Evolutionary conservation across 2,888 invertebrate species (phyloP).

Genomic region (Cantharis lateralis): DNA sequence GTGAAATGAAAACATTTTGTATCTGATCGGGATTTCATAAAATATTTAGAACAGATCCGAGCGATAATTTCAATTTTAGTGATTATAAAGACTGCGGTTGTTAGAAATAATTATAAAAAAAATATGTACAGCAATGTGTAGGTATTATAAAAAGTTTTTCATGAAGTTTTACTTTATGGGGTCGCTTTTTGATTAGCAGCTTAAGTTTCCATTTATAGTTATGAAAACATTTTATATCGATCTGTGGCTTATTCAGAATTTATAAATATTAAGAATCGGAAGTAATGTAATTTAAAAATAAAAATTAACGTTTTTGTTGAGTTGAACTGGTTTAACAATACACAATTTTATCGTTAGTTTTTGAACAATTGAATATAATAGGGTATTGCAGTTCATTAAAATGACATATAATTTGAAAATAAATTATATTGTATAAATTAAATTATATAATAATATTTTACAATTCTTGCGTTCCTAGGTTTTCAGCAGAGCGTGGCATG

Average conservation of each 20-base stretch:
- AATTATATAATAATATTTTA: too few relatives aligned
- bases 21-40: not conserved
- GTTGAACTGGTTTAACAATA: not conserved
- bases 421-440: not conserved
- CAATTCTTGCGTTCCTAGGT: not conserved
- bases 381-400: not conserved
- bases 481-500: not conserved
- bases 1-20: not conserved
- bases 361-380: not conserved
- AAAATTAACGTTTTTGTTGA: too few relatives aligned
- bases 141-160: not conserved
- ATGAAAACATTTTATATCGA: not conserved
- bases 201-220: not conserved
- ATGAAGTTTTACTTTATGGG: not conserved
- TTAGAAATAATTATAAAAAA: not conserved
- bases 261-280: not conserved
- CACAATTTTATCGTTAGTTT: not conserved
- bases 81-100: not conserved
- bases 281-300: not conserved
- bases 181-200: not conserved
- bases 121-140: not conserved
- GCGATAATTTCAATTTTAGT: not conserved
- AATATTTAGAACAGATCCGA: not conserved
- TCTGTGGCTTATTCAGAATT: not conserved
- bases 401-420: not conserved